Percentiles rank a stretch among this genome's conserved stretches.
Conservation (phyloP, 2,797 vertebrate genomes). For the Hozukius guyotensis region DNA sequence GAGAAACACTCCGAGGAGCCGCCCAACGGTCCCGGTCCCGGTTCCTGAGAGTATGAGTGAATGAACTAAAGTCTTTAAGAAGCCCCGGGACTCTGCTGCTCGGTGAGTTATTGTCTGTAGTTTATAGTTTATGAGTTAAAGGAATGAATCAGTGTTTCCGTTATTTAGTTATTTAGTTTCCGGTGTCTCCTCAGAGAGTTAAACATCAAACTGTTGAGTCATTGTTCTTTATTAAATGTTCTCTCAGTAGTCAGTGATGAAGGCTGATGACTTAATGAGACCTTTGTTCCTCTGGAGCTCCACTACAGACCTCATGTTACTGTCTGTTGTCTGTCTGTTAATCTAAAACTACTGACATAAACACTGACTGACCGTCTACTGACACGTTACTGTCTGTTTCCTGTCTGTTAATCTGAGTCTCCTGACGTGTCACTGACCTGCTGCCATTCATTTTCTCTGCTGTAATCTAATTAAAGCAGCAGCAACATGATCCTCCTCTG, state of each 20-base stretch:
- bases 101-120: conserved; percentile 43
- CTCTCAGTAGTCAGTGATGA: background rate
- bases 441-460: background rate
- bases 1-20: conserved; percentile 1
- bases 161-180: background rate
- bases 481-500: background rate
- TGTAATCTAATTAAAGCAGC: background rate
- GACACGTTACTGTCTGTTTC: background rate
- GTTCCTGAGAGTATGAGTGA: conserved; percentile 35
- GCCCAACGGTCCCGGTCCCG: background rate
- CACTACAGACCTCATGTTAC: no score
- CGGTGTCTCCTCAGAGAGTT: background rate
- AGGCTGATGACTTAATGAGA: background rate
- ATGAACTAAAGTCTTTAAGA: background rate
- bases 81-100: conserved; percentile 50
- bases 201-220: background rate
- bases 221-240: background rate
- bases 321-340: background rate
- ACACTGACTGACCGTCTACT: no score
- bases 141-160: background rate
- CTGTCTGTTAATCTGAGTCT: background rate
- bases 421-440: background rate
- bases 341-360: no score
- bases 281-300: background rate
- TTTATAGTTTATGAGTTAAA: background rate